Percentiles rank a stretch among this genome's conserved stretches.
These are phyloP conservation scores for Lophotis ruficrista DNA, from an alignment of 2,113 vertebrate genomes.

Conservation along the genomic window DNA sequence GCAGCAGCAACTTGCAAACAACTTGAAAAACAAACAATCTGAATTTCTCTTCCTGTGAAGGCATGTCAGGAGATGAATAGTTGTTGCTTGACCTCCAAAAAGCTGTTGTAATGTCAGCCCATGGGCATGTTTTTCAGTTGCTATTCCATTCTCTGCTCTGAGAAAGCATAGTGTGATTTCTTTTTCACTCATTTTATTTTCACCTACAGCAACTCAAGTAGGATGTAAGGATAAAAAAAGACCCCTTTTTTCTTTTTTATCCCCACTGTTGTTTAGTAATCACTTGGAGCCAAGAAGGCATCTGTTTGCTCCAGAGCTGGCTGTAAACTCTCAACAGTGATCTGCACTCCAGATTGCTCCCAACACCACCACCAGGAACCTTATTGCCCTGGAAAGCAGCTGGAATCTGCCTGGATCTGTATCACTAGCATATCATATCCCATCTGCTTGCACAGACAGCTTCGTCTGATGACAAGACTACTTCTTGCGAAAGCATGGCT, in stretches of 20 bases:
- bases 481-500: not conserved
- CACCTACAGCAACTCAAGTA: not conserved
- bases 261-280: not conserved
- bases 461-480: rapidly evolving
- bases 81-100: not conserved
- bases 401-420: not conserved
- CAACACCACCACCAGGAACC: not conserved
- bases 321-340: not conserved
- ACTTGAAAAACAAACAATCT: not conserved
- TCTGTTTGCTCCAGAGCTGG: not conserved
- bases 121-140: not conserved
- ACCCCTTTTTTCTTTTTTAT: rapidly evolving
- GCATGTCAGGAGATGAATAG: not conserved
- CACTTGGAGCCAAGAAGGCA: not conserved
- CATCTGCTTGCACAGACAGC: not conserved
- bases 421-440: not conserved
- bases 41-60: not conserved
- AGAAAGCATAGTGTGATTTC: not conserved
- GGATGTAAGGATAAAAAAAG: not conserved
- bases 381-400: not conserved
- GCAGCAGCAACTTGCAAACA: not conserved
- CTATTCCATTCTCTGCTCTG: not conserved
- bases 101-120: not conserved
- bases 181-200: not conserved
- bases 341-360: not conserved